Percentiles rank a stretch among this genome's conserved stretches.
Conservation (phyloP, 2,888 invertebrate species). For the Lasioglossum marginatum region DNA sequence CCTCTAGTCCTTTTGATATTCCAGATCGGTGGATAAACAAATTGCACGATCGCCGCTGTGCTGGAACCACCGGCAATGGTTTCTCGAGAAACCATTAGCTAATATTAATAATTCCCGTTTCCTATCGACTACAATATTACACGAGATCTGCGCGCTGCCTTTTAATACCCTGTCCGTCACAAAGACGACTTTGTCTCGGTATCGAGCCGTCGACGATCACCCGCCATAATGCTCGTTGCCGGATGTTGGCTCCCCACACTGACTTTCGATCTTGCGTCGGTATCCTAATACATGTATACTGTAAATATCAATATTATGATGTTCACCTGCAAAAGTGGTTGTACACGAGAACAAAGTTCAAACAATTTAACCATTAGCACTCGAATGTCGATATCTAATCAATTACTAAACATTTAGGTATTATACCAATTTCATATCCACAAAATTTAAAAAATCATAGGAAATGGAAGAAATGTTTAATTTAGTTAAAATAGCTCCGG, state of each 20-base stretch:
- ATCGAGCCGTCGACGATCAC: slow-evolving; percentile 67
- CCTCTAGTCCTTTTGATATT: slow-evolving; percentile 83
- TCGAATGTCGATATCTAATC: too few species aligned
- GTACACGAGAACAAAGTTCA: too few species aligned
- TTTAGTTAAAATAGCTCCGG: too few species aligned
- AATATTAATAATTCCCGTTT: slow-evolving; percentile 78
- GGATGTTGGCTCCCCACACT: neutral
- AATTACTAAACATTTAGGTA: too few species aligned
- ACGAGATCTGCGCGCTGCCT: slow-evolving; percentile 23
- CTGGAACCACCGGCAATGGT: slow-evolving; percentile 41
- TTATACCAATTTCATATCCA: too few species aligned
- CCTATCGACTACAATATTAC: slow-evolving; percentile 69
- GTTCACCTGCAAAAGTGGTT: too few species aligned
- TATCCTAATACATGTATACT: too few species aligned
- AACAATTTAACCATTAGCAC: too few species aligned
- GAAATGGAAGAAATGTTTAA: too few species aligned
- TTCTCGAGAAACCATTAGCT: slow-evolving; percentile 75
- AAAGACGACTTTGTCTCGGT: slow-evolving; percentile 80
- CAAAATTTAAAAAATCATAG: too few species aligned
- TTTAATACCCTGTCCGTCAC: slow-evolving; percentile 57
- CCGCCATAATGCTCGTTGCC: slow-evolving; percentile 58
- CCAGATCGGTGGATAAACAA: slow-evolving; percentile 78
- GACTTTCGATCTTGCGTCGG: too few species aligned
- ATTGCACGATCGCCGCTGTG: slow-evolving; percentile 76
- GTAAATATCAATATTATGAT: too few species aligned